Percentiles rank a stretch among this genome's conserved stretches.
These are phyloP conservation scores for Pogonognathellus flavescens DNA, from an alignment of 1,140 invertebrate genomes.

Conservation along the genomic window DNA sequence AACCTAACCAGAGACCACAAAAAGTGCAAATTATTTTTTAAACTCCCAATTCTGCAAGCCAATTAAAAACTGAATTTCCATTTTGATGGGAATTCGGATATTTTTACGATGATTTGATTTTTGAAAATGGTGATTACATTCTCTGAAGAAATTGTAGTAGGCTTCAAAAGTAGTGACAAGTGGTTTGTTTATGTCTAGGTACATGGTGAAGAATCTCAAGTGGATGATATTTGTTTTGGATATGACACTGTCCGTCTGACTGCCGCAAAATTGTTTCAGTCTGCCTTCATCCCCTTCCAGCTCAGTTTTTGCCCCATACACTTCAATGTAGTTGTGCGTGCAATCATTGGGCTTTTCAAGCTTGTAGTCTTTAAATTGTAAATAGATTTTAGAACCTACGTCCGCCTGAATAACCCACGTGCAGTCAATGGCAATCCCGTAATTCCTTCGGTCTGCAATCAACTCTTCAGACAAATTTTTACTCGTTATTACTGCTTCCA, in stretches of 20 bases:
- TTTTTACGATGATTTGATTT: too few species aligned
- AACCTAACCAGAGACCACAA: too few species aligned
- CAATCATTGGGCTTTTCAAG: slow-evolving; percentile 85
- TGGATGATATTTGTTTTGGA: slow-evolving; percentile 77
- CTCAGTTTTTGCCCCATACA: slow-evolving; percentile 80
- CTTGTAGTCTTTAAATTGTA: slow-evolving; percentile 77
- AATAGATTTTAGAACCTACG: slow-evolving; percentile 80
- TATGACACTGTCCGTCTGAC: slow-evolving; percentile 80
- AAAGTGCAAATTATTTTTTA: too few species aligned
- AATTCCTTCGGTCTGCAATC: slow-evolving; percentile 74
- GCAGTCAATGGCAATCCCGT: slow-evolving; percentile 80
- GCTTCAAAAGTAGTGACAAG: slow-evolving; percentile 79
- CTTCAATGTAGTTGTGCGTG: slow-evolving; percentile 84
- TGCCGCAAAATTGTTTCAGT: slow-evolving; percentile 82
- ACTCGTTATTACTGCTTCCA: slow-evolving; percentile 70
- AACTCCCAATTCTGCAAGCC: too few species aligned
- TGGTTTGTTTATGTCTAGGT: slow-evolving; percentile 68
- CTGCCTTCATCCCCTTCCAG: slow-evolving; percentile 72
- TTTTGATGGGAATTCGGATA: too few species aligned
- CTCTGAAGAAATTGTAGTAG: slow-evolving; percentile 81
- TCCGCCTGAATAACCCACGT: slow-evolving; percentile 83
- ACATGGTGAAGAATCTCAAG: slow-evolving; percentile 79
- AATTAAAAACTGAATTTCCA: too few species aligned
- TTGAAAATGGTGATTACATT: slow-evolving; percentile 72
- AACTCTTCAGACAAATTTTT: slow-evolving; percentile 62